Evolutionary conservation across 2,888 invertebrate species (phyloP), one percentile per base, ranked within the genome.

Genomic region (Limenitis camilla): DNA sequence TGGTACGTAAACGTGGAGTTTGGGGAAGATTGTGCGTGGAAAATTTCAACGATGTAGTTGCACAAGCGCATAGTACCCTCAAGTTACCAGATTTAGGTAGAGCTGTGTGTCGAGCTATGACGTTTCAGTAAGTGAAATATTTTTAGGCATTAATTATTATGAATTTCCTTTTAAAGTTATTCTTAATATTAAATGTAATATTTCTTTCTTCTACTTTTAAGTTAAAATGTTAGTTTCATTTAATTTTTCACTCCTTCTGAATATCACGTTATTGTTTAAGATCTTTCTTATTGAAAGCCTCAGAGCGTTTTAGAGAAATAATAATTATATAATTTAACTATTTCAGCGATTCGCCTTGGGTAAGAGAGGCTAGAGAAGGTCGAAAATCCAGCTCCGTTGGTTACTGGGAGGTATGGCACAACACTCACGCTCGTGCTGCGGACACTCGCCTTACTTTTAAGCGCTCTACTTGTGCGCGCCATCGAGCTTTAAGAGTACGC

Each of bases 1-100:
- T 93, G 90, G 91, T 94, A 1, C 85, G 93, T 33, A 92, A 93
- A 67, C 90, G 91, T 61, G 94, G 94, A 0, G 85, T 89, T 43
- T 94, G 94, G 94, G 94, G 94, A 5, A 92, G 93, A 68, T 78
- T 94, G 5, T 94, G 94, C 63, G 88, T 93, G 11, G 91, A 92
- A 58, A 92, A 91, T 58, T 91, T 92, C 65, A 85, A 89, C 41
- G 88, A 90, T 58, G 88, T 91, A 0, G 85, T 90, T 3, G 78
- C 87, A 33, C 83, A 89, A 56, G 89, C 90, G 1, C 88, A 89
- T 45, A 88, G 90, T 43, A 82, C 89, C 4, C 90, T 92, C 79
- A 89, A 91, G 64, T 81, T 94, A 31, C 88, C 91, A 19, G 93
- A 94, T 68, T 85, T 94, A 35, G 94, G 93, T 5, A 88, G 90